phyloP scores from a whole-genome alignment of 1,140 invertebrate species.

The Lasaia peninsularis region DNA sequence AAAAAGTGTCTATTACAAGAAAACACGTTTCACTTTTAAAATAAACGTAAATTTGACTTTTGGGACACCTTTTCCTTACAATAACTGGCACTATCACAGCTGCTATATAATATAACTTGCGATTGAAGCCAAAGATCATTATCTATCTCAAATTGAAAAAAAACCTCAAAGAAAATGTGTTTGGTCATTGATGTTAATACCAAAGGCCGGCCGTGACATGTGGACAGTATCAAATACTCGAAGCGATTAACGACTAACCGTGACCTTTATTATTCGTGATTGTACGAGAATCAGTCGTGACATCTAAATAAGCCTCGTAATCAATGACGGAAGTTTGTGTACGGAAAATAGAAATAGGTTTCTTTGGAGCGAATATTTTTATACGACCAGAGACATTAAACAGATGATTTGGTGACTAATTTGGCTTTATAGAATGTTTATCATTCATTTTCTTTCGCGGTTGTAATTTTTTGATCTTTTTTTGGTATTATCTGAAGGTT shows the following conservation, averaged over 20 bases:
- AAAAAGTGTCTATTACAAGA: no score
- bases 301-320: slow-evolving; percentile 58
- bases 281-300: slow-evolving; percentile 44
- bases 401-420: no score
- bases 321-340: slow-evolving; percentile 55
- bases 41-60: no score
- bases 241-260: slow-evolving; percentile 28
- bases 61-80: no score
- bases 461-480: no score
- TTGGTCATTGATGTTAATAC: slow-evolving; percentile 13
- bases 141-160: slow-evolving; percentile 2
- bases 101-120: background rate
- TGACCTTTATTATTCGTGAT: slow-evolving; percentile 60
- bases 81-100: no score
- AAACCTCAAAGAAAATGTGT: slow-evolving; percentile 13
- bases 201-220: slow-evolving; percentile 22
- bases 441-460: no score
- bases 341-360: slow-evolving; percentile 10
- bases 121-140: background rate
- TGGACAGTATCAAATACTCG: slow-evolving; percentile 27
- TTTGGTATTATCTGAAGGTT: no score
- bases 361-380: background rate
- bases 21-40: no score
- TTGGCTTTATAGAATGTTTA: no score
- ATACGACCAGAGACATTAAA: no score